Conservation (phyloP, 2,888 invertebrate genomes). For the Drepana falcataria region DNA sequence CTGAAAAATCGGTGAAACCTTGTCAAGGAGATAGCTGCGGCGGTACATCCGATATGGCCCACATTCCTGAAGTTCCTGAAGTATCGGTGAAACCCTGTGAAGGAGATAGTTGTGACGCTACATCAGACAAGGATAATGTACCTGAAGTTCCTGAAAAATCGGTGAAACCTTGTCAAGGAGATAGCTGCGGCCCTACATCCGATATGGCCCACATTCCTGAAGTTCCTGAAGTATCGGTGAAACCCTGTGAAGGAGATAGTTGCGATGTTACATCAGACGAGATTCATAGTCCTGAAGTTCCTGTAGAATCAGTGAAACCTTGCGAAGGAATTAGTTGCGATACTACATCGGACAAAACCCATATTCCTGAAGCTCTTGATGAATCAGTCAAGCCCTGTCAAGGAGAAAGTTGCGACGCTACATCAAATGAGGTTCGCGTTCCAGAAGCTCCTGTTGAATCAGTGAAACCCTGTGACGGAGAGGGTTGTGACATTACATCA, state of each 20-base stretch:
- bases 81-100: slow-evolving; percentile 13
- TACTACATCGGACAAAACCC: neutral
- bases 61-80: neutral
- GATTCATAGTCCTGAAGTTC: neutral
- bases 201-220: neutral
- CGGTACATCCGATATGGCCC: neutral
- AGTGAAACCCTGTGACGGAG: neutral
- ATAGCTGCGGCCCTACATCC: neutral
- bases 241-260: neutral
- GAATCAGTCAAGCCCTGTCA: neutral
- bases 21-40: neutral
- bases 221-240: neutral
- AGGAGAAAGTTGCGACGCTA: slow-evolving; percentile 23
- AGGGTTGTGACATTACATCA: neutral
- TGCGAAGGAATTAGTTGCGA: neutral
- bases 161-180: slow-evolving; percentile 3
- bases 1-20: neutral
- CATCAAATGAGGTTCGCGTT: slow-evolving; percentile 2
- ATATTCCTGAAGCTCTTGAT: neutral
- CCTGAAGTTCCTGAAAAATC: slow-evolving; percentile 7
- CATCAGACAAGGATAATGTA: neutral
- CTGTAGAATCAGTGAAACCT: neutral
- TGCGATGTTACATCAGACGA: neutral
- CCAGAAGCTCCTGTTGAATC: neutral
- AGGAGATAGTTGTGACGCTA: neutral